These are phyloP conservation scores for Dolichoris vasculosae DNA, from an alignment of 1,140 invertebrate species.

Conservation along the genomic window DNA sequence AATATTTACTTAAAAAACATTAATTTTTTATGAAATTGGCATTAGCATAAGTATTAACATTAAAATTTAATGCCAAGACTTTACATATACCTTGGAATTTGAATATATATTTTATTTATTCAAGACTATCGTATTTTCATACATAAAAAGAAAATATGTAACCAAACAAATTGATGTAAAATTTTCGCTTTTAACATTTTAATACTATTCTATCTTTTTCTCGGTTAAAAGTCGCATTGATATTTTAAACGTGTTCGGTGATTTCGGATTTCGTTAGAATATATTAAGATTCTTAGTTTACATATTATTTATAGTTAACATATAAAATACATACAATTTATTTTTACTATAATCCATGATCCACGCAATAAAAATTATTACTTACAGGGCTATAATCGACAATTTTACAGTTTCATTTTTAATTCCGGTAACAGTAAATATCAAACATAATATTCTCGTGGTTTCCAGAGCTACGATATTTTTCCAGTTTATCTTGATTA, in stretches of 20 bases:
- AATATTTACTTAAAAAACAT: too few relatives aligned
- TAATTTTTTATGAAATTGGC: too few relatives aligned
- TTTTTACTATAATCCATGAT: not conserved
- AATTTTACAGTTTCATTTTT: not conserved
- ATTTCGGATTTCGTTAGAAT: too few relatives aligned
- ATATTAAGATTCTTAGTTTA: not conserved
- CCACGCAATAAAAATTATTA: not conserved
- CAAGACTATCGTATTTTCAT: not conserved
- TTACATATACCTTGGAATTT: too few relatives aligned
- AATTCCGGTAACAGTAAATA: not conserved
- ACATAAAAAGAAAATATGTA: not conserved
- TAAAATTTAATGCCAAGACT: too few relatives aligned
- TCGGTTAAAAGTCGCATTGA: too few relatives aligned
- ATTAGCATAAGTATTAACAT: too few relatives aligned
- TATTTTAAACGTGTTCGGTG: too few relatives aligned
- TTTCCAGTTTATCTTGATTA: not conserved
- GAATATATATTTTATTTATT: not conserved
- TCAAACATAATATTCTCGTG: not conserved
- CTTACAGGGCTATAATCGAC: not conserved
- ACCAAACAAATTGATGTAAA: not conserved
- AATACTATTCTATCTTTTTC: not conserved
- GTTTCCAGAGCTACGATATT: not conserved
- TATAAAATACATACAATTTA: too few relatives aligned
- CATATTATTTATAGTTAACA: too few relatives aligned
- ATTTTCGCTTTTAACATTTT: not conserved